Evolutionary conservation across 2,113 vertebrate genomes (phyloP).

Genomic region (cattle (Bos taurus)): DNA sequence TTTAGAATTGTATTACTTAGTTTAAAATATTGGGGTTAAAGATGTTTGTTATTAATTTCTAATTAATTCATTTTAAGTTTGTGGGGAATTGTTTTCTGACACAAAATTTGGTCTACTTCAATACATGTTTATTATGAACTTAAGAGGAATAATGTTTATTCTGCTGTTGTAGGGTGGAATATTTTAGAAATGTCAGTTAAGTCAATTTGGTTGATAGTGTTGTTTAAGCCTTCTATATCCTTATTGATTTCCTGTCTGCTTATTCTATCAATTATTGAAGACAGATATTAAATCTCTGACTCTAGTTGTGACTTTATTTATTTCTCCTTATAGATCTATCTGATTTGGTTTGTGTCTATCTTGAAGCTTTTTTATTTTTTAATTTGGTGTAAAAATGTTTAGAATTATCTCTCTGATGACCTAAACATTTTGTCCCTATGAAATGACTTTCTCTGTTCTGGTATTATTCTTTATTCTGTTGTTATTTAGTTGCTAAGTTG

Average conservation of each 20-base stretch:
- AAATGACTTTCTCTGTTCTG: not conserved
- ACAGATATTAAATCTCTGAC: not conserved
- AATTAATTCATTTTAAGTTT: not conserved
- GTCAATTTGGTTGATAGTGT: not conserved
- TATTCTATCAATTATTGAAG: not conserved
- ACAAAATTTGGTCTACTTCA: not conserved
- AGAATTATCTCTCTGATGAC: not conserved
- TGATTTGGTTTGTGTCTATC: not conserved
- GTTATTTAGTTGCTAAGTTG: not conserved
- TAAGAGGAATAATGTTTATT: not conserved
- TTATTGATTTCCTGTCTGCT: not conserved
- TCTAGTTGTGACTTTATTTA: not conserved
- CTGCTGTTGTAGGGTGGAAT: not conserved
- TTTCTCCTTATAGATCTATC: not conserved
- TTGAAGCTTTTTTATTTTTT: not conserved
- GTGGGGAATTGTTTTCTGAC: not conserved
- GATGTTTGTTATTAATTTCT: not conserved
- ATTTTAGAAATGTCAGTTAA: not conserved
- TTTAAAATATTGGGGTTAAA: constrained; percentile 8
- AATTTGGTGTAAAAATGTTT: not conserved
- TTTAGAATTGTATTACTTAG: not conserved
- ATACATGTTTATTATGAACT: not conserved
- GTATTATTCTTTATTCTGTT: not conserved
- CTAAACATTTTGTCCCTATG: not conserved
- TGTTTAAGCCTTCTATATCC: not conserved